Base-by-base conservation (phyloP, 2,888 invertebrate genomes). In the Monopis laevigella region DNA sequence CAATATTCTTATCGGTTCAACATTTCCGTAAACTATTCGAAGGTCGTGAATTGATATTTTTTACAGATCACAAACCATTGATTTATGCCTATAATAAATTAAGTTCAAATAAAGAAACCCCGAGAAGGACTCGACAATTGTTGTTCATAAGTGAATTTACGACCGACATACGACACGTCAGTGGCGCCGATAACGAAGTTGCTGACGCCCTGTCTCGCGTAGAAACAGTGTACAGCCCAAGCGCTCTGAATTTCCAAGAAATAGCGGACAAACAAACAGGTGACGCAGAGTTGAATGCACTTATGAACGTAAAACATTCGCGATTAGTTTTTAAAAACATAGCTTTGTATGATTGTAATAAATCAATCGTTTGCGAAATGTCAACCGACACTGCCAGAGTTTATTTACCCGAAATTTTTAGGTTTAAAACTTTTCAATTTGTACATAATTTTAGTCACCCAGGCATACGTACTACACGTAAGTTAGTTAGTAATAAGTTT, bases 391-490 rank as follows among this genome's bases (percentile, higher is more conserved):
- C 29, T 10, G 42, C 45, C 12, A 43, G 51, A 39, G 50, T 48
- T 2, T 51, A 50, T 28, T 12, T 54, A 41, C 42, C 52, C 5
- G 27, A 41, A 18, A 5, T 27, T 3, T 52, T 48, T 39, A 19
- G 51, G 3, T 29, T 39, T 18, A 10, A 13, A 32, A 45, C 42
- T 8, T 53, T 51, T 36, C 6, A 48, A 4, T 11, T 24, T 1
- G 3, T 50, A 8, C 52, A 55, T 26, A 36, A 42, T 13, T 11
- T 50, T 1, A 48, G 47, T n/a, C 43, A 43, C 17, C 43, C 43
- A 8, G 43, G 43, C 3, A 35, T 43, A 11, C n/a, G 4, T 28
- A 28, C 28, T 3, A 28, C 28, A 4, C 28, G 28, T 3, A 4
- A 10, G 28, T 28, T 28, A 28, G n/a, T 28, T 4, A 28, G 3